These are phyloP conservation scores for Cheilosia variabilis DNA, from an alignment of 2,888 invertebrate species.

Conservation along the genomic window DNA sequence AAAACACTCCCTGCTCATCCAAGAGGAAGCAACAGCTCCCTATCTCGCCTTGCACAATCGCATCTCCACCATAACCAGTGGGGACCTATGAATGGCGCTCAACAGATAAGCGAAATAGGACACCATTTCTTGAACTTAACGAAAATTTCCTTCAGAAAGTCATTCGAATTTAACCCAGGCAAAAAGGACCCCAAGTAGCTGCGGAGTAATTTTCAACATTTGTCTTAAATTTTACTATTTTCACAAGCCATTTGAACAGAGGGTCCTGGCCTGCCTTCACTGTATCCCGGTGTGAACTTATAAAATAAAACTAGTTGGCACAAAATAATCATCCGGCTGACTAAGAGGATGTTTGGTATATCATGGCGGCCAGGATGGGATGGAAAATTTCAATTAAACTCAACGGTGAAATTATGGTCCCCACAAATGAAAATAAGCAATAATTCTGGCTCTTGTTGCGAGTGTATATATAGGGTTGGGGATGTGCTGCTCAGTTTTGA, in stretches of 20 bases:
- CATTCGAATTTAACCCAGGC: constrained; percentile 17
- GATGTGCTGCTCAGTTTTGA: constrained; percentile 7
- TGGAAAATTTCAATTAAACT: constrained; percentile 67
- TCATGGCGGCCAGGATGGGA: neutral
- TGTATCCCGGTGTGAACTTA: constrained; percentile 24
- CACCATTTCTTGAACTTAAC: constrained; percentile 53
- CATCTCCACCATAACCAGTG: constrained; percentile 23
- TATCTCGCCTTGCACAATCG: constrained; percentile 55
- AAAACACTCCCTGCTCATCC: constrained; percentile 31
- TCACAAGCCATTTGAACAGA: constrained; percentile 47
- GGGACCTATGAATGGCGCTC: constrained; percentile 42
- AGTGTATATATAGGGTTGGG: neutral
- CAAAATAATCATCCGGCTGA: constrained; percentile 58
- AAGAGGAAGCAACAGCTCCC: constrained; percentile 58
- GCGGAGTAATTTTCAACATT: constrained; percentile 58
- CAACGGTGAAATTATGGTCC: constrained; percentile 67
- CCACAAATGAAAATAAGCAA: constrained; percentile 74
- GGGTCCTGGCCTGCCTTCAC: neutral
- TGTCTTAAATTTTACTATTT: constrained; percentile 71
- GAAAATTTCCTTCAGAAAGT: constrained; percentile 48
- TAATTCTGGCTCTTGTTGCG: constrained; percentile 28
- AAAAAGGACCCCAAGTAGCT: constrained; percentile 1
- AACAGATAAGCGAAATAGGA: constrained; percentile 69
- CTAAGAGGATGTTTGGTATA: constrained; percentile 19
- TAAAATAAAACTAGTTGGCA: constrained; percentile 63